These are phyloP conservation scores for Drosophila atripex DNA, from an alignment of 2,888 invertebrate species.

Conservation along the genomic window DNA sequence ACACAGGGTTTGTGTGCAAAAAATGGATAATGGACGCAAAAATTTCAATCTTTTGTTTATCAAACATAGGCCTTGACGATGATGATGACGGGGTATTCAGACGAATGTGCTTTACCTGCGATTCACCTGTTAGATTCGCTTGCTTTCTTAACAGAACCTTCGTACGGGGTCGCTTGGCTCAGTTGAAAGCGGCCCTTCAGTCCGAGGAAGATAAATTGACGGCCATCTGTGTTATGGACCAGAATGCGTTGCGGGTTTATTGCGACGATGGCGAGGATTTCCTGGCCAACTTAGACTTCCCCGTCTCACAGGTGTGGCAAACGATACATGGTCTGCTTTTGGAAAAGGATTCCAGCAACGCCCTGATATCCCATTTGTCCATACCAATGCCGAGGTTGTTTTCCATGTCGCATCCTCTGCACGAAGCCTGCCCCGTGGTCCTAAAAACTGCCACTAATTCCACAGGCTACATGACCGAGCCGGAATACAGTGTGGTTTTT, in stretches of 20 bases:
- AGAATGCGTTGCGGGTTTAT: conserved; percentile 90
- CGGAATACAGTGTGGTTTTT: conserved; percentile 88
- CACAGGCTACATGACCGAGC: conserved; percentile 87
- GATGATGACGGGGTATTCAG: conserved; percentile 51
- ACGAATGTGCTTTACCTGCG: conserved; percentile 90
- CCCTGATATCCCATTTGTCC: conserved; percentile 78
- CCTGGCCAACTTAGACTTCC: conserved; percentile 90
- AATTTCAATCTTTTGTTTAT: neutral
- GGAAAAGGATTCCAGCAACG: conserved; percentile 87
- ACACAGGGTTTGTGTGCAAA: conserved; percentile 13
- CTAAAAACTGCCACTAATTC: conserved; percentile 87
- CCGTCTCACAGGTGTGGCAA: conserved; percentile 92
- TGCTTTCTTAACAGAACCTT: conserved; percentile 88
- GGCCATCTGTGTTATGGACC: conserved; percentile 85
- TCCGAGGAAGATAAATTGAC: conserved; percentile 62
- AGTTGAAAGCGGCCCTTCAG: conserved; percentile 46
- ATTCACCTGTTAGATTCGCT: conserved; percentile 92
- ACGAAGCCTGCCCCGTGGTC: conserved; percentile 94
- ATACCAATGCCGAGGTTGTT: conserved; percentile 91
- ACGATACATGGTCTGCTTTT: conserved; percentile 93
- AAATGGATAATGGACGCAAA: conserved; percentile 1
- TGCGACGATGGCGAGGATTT: conserved; percentile 93
- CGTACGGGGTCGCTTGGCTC: conserved; percentile 80
- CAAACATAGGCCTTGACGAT: conserved; percentile 11
- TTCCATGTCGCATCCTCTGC: conserved; percentile 94